These are phyloP conservation scores for Hylomyscus alleni DNA, from an alignment of 2,797 vertebrate genomes.

Conservation along the genomic window DNA sequence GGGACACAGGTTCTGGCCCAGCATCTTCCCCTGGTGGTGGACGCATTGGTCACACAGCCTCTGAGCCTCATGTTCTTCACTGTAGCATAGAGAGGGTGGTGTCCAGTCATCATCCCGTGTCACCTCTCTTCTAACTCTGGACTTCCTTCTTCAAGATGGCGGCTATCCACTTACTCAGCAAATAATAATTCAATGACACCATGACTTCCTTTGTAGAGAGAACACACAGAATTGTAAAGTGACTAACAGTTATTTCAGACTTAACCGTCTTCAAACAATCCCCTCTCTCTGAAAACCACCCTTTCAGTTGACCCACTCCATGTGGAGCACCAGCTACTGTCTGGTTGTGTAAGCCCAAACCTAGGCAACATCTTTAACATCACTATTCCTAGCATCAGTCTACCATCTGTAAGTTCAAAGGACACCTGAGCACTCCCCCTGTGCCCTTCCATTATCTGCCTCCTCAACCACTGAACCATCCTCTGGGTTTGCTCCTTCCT, in stretches of 20 bases:
- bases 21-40: neutral
- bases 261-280: neutral
- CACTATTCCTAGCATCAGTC: neutral
- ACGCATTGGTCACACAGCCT: neutral
- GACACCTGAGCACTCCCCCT: rapidly evolving
- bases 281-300: neutral
- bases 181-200: neutral
- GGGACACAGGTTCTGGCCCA: neutral
- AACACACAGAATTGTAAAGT: neutral
- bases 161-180: neutral
- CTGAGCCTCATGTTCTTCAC: neutral
- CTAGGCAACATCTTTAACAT: neutral
- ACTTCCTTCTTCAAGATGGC: neutral
- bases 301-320: neutral
- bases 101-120: neutral
- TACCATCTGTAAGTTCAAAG: neutral
- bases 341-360: neutral
- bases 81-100: neutral
- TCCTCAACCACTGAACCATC: neutral
- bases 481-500: neutral
- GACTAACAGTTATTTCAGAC: neutral
- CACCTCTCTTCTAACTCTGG: neutral
- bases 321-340: neutral
- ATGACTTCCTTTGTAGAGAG: constrained; percentile 37
- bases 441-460: rapidly evolving